A percentile compares a stretch with the other conserved stretches of the same genome.
These are phyloP conservation scores for Coreoperca whiteheadi DNA, from an alignment of 2,113 vertebrate genomes.

Conservation along the genomic window DNA sequence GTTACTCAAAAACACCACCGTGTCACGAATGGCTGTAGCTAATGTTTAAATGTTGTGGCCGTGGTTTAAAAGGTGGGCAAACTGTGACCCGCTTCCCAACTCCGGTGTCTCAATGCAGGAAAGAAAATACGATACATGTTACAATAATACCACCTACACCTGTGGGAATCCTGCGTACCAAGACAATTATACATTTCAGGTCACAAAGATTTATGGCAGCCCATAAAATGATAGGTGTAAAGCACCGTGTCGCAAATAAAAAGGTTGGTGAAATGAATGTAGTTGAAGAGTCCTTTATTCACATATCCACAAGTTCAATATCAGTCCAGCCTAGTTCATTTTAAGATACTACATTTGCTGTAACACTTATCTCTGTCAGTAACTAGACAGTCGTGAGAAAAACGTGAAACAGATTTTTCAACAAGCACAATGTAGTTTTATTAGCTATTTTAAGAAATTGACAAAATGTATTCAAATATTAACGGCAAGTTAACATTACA, in stretches of 20 bases:
- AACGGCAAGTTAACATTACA: too few species aligned
- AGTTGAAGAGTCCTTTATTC: neutral
- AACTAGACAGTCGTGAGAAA: conserved; percentile 1
- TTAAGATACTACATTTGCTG: neutral
- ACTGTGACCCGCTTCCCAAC: neutral
- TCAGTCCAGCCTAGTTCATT: neutral
- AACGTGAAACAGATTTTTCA: neutral
- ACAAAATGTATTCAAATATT: neutral
- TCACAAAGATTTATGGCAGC: conserved; percentile 41
- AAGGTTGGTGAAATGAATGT: neutral
- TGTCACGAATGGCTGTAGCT: conserved; percentile 22
- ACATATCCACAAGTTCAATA: conserved; percentile 6
- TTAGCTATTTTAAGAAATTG: neutral
- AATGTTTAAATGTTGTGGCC: neutral
- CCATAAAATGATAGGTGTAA: conserved; percentile 12
- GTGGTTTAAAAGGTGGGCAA: conserved; percentile 11
- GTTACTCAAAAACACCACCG: neutral
- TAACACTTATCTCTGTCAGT: neutral
- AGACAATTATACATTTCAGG: neutral
- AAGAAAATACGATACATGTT: neutral
- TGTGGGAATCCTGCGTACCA: too few species aligned
- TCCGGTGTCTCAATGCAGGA: neutral
- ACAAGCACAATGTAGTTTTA: neutral
- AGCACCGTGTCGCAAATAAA: neutral
- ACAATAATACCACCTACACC: neutral